Percentiles rank a stretch among this genome's conserved stretches.
These are phyloP conservation scores for Ptychadena robeensis DNA, from an alignment of 2,797 vertebrate genomes.

Conservation along the genomic window DNA sequence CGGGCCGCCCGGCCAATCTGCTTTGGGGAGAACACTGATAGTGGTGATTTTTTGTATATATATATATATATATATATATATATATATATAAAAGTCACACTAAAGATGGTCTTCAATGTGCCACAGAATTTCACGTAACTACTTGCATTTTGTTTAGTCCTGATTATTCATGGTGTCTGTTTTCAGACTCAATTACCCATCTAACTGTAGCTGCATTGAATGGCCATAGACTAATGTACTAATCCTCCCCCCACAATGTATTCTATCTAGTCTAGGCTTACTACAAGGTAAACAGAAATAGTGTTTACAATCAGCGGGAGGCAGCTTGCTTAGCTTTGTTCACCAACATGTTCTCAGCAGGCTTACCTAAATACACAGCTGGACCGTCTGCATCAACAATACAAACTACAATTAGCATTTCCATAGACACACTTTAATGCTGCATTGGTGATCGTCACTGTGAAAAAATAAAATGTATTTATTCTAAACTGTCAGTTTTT, in stretches of 20 bases:
- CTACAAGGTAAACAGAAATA: slow-evolving; percentile 65
- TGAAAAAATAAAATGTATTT: slow-evolving; percentile 62
- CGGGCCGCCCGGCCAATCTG: no score
- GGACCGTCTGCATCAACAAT: slow-evolving; percentile 65
- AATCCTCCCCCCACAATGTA: slow-evolving; percentile 67
- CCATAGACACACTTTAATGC: slow-evolving; percentile 40
- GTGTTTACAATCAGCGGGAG: slow-evolving; percentile 71
- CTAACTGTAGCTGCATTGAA: neutral
- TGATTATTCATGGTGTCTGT: neutral
- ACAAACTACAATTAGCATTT: slow-evolving; percentile 60
- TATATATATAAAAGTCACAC: no score
- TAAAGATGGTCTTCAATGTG: neutral
- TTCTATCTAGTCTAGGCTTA: slow-evolving; percentile 65
- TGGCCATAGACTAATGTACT: slow-evolving; percentile 64
- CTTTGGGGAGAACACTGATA: no score
- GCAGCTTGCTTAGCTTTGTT: slow-evolving; percentile 71
- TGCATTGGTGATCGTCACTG: slow-evolving; percentile 62
- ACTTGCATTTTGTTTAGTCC: neutral
- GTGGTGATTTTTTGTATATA: no score
- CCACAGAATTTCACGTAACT: neutral
- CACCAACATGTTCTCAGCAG: slow-evolving; percentile 63
- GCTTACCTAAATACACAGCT: slow-evolving; percentile 63
- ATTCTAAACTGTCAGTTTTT: neutral
- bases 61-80: no score
- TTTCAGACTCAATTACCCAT: neutral